Conservation (phyloP, 1,140 invertebrate species). For the Drosophila ogumai region DNA sequence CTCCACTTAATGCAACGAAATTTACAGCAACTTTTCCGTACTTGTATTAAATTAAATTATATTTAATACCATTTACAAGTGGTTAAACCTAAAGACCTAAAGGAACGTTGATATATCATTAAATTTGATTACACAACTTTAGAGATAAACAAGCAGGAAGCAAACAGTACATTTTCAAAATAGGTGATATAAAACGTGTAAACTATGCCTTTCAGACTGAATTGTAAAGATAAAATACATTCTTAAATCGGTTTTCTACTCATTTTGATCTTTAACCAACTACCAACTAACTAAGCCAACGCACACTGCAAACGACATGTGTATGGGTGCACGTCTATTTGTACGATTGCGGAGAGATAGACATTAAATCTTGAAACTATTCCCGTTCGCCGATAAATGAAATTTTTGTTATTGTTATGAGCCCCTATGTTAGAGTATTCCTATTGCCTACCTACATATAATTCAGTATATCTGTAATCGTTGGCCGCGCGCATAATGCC, state of each 20-base stretch:
- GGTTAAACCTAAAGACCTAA: constrained; percentile 67
- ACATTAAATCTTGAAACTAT: constrained; percentile 29
- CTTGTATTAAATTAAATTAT: constrained; percentile 57
- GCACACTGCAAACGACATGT: constrained; percentile 64
- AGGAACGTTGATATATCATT: constrained; percentile 66
- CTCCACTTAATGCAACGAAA: constrained; percentile 81
- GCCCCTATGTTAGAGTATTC: constrained; percentile 46
- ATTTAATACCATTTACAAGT: constrained; percentile 57
- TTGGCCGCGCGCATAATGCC: constrained; percentile 37
- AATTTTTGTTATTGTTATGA: constrained; percentile 61
- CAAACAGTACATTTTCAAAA: constrained; percentile 78
- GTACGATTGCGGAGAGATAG: constrained; percentile 30
- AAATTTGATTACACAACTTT: constrained; percentile 64
- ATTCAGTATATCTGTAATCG: constrained; percentile 48
- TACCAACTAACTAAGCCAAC: constrained; percentile 58
- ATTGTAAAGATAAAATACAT: constrained; percentile 82
- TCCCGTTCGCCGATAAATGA: constrained; percentile 36
- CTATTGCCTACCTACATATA: constrained; percentile 53
- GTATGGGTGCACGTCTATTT: constrained; percentile 49
- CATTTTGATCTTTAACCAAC: constrained; percentile 69
- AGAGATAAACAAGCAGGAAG: constrained; percentile 53
- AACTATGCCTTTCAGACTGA: constrained; percentile 83
- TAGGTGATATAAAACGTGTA: constrained; percentile 82
- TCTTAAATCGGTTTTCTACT: constrained; percentile 76
- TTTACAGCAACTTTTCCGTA: constrained; percentile 76